These are phyloP conservation scores for Pristiophorus japonicus DNA, from an alignment of 2,113 vertebrate genomes.

Conservation along the genomic window DNA sequence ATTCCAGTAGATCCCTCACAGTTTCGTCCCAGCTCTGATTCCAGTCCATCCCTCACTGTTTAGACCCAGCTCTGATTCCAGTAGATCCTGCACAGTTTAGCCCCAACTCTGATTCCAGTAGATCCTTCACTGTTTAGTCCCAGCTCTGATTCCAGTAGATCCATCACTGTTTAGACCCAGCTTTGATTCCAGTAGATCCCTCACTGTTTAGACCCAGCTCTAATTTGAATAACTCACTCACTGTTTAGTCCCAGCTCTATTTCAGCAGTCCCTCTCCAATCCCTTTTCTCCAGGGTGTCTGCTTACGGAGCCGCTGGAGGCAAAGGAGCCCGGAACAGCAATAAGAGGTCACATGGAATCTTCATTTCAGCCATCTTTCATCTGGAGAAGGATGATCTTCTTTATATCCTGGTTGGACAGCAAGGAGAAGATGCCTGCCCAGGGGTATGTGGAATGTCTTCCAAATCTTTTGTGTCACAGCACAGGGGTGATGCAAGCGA, in stretches of 20 bases:
- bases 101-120: neutral
- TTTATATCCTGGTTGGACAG: slow-evolving; percentile 81
- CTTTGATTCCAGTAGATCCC: too few relatives aligned
- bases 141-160: neutral
- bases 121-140: neutral
- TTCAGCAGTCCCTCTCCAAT: neutral
- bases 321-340: slow-evolving; percentile 81
- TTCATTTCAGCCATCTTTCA: slow-evolving; percentile 76
- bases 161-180: neutral
- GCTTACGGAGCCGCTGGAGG: slow-evolving; percentile 78
- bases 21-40: neutral
- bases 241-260: neutral
- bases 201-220: neutral
- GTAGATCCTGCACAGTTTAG: neutral
- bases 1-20: too few relatives aligned
- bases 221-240: neutral
- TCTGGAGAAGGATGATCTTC: slow-evolving; percentile 68
- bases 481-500: neutral
- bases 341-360: slow-evolving; percentile 73
- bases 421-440: slow-evolving; percentile 83
- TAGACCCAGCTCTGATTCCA: neutral
- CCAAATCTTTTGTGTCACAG: neutral
- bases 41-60: neutral
- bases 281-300: slow-evolving; percentile 65
- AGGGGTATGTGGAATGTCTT: slow-evolving; percentile 59